Conservation (phyloP, 2,113 vertebrate species). For the Epinephelus fuscoguttatus region DNA sequence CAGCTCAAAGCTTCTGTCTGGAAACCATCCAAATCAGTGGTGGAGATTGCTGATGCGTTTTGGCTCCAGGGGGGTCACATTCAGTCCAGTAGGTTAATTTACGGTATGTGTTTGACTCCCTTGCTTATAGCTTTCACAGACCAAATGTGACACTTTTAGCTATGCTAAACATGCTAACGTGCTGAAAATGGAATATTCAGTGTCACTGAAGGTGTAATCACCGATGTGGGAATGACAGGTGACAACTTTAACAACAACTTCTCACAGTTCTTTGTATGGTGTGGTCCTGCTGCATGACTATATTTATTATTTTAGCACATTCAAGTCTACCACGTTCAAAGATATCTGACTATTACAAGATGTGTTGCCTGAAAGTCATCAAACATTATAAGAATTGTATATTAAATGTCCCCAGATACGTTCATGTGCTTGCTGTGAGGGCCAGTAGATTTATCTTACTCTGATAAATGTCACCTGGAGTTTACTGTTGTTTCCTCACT, state of each 20-base stretch:
- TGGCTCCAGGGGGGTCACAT: slow-evolving; percentile 54
- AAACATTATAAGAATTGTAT: background rate
- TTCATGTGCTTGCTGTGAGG: background rate
- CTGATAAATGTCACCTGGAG: slow-evolving; percentile 8
- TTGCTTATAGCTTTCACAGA: slow-evolving; percentile 21
- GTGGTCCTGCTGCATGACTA: background rate
- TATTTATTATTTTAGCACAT: no score
- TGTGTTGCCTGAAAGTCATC: background rate
- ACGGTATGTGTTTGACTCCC: slow-evolving; percentile 24
- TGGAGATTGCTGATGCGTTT: slow-evolving; percentile 54
- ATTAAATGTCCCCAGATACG: background rate
- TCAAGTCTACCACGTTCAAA: background rate
- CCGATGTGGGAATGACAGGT: background rate
- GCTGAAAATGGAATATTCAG: slow-evolving; percentile 7
- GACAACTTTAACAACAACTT: background rate
- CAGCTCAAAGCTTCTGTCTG: slow-evolving; percentile 52
- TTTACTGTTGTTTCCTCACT: slow-evolving; percentile 2
- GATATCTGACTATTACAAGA: background rate
- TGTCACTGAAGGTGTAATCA: background rate
- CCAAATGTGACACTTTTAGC: slow-evolving; percentile 23
- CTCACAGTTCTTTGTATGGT: background rate
- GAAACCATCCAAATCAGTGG: slow-evolving; percentile 41
- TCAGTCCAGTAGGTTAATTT: slow-evolving; percentile 63
- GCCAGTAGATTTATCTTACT: background rate
- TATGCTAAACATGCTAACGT: background rate